A percentile compares a stretch with the other conserved stretches of the same genome.
These are phyloP conservation scores for Morinoia aosen DNA, from an alignment of 2,888 invertebrate species.

Conservation along the genomic window DNA sequence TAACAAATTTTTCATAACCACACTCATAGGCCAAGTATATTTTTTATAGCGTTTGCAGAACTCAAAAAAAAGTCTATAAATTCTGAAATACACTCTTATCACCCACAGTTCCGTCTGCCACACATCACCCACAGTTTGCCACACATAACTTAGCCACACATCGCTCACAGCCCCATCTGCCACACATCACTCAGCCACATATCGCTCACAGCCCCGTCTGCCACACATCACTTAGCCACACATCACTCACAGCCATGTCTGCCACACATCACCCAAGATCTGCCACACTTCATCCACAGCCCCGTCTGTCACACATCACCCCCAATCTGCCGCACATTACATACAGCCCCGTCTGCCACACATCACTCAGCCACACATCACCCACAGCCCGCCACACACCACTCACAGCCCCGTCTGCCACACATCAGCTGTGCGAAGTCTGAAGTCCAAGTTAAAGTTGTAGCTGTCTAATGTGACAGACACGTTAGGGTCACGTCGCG, in stretches of 20 bases:
- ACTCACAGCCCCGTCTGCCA: conserved; percentile 39
- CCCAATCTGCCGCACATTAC: neutral
- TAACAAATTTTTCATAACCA: too few species aligned
- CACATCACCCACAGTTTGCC: too few species aligned
- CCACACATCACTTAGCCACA: neutral
- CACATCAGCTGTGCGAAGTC: neutral
- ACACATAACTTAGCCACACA: neutral
- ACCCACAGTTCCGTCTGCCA: neutral
- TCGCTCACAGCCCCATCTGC: neutral
- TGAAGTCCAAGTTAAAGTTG: conserved; percentile 32
- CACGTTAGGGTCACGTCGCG: neutral
- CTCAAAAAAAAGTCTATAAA: too few species aligned
- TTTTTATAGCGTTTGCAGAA: too few species aligned
- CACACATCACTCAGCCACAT: conserved; percentile 1
- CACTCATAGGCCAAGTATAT: too few species aligned
- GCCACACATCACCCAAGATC: neutral
- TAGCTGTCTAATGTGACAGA: neutral
- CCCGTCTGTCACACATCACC: neutral
- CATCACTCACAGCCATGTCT: conserved; percentile 16
- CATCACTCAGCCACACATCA: conserved; percentile 13
- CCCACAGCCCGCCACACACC: neutral
- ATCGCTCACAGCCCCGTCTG: conserved; percentile 41
- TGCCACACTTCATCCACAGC: neutral
- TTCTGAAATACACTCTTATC: too few species aligned
- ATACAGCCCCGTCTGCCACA: neutral